Evolutionary conservation across 2,888 invertebrate species (phyloP), one percentile per base, ranked within the genome.

Genomic region (Electrophaes corylata): DNA sequence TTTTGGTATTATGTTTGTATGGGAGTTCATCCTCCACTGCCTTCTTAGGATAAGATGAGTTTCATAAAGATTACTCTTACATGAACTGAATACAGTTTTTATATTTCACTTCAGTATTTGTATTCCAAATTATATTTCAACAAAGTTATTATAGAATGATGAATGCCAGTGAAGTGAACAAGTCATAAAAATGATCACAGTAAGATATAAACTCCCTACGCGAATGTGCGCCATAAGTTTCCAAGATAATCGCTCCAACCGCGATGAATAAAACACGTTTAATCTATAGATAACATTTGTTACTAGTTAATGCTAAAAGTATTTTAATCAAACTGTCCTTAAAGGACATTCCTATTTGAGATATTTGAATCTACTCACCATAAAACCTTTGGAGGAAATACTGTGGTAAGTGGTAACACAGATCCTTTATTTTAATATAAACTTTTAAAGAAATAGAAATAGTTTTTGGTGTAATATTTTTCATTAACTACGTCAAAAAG

Each of bases 211-310:
- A 84, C 84, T 87, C 89, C 78, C 84, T 90, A 89, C 86, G 88
- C 89, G 85, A 87, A 83, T 91, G 91, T 91, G 91, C 91, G 91
- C 76, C 84, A 86, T 77, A 83, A 80, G 79, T 83, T 85, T 78
- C 73, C 73, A 79, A 82, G 77, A 81, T 80, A 71, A 64, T 72
- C 64, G 69, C 67, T 61, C 56, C 52, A 46, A 60, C 39, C 19
- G 60, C 61, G 64, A 66, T 54, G 41, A 54, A 60, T 62, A 63
- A 60, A 66, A 67, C 54, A 60, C 60, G 52, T 59, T 60, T 59
- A 57, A 46, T 59, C 66, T 70, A 67, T 57, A 57, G 55, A 63
- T 65, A 59, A 62, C 63, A 64, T 60, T 35, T 54, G 58, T 56
- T 59, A 50, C 64, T 67, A 65, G 57, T 37, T 37, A 65, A 59